Evolutionary conservation across 2,888 invertebrate species (phyloP), one percentile per base, ranked within the genome.

Genomic region (Hyles lineata): DNA sequence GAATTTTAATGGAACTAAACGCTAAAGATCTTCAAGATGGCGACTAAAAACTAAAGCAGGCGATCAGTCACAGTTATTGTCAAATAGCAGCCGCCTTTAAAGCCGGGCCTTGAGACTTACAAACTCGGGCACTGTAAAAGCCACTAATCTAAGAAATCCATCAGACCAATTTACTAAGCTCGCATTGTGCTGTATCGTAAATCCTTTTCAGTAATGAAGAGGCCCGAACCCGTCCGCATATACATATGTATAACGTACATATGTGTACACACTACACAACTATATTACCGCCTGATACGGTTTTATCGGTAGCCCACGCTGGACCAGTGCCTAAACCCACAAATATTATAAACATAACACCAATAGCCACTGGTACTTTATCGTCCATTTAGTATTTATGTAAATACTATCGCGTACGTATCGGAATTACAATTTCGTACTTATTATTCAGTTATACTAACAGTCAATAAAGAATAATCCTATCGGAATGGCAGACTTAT

Each of bases 101-200:
- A n/a, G 19, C 55, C 55, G 7, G 55, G n/a, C 55, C 55, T 55
- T 55, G 55, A 55, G 55, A 55, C 55, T 55, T 55, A 19, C 7
- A 55, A 55, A 55, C 55, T 55, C 55, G 55, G n/a, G 55, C 55
- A 55, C 55, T 55, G 55, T 19, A n/a, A n/a, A 55, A 55, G 55
- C 55, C 55, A 55, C 55, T 55, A 55, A 55, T 55, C 55, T 55
- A 55, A 55, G 55, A 55, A 55, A 55, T 55, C 55, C 55, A 55
- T 55, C 55, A 55, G 55, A 55, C 55, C 55, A 55, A 55, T 55
- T 55, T 55, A 55, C 55, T 55, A 55, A 55, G 55, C 55, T 55
- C 55, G 55, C 55, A 55, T 55, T 55, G 55, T 55, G 5, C 55
- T 55, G n/a, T 55, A 55, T 55, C 55, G 55, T 55, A 55, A 55